Base-by-base conservation (phyloP, 2,888 invertebrate genomes). In the Leptarthrus brevirostris region DNA sequence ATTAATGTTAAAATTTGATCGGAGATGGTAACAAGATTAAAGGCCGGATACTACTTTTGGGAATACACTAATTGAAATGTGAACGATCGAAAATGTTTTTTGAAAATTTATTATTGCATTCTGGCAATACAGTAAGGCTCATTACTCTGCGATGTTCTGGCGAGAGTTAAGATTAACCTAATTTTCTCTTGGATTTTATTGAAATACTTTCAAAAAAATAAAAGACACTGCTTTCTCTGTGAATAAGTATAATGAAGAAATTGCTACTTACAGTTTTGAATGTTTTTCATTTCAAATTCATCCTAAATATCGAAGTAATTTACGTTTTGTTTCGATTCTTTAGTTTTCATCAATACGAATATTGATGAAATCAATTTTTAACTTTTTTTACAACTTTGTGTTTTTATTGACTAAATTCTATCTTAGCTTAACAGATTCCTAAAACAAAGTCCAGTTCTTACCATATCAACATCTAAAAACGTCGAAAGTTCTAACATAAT, bases 41-140 rank as follows among this genome's bases (percentile, higher is more conserved):
- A 40, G 6, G 40, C 40, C 3, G 12, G 5, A 24, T 64, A 22
- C 47, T 64, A 24, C 22, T 64, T 64, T 40, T 64, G 24, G 64
- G 22, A 64, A 44, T 24, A 44, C 64, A 22, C 3, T 22, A 44
- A 10, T 22, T 24, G 24, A 64, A 40, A 12, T 44, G 22, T 64
- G 24, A 64, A 47, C 22, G 47, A 64, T 64, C 34, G 40, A 14
- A 64, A 14, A 47, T 64, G n/a, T n/a, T n/a, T n/a, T 64, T 47
- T 24, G 22, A 54, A 44, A 16, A 36, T 52, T 71, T 44, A 64
- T 72, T 53, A 72, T 74, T 74, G 74, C 74, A 74, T 74, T 74
- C 72, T 74, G 53, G 74, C 74, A 74, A 74, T 74, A 64, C 26
- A 18, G 74, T 74, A 72, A 74, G 72, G 72, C 72, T 74, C 47